Conservation (phyloP, 1,140 invertebrate species). For the Drosophila paulistorum region DNA sequence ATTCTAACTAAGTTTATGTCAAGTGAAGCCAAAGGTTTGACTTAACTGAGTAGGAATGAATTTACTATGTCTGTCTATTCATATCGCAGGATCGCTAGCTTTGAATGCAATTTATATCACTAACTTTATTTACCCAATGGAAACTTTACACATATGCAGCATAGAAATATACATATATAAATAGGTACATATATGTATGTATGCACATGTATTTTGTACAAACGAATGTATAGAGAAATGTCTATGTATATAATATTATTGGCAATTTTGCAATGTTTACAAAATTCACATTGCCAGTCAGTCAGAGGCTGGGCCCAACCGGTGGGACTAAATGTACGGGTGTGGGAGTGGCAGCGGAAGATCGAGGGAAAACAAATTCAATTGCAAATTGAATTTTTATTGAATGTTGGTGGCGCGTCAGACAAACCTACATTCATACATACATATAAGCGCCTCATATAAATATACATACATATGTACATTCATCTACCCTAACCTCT, state of each 20-base stretch:
- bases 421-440: constrained; percentile 40
- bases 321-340: background rate
- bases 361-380: constrained; percentile 72
- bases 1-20: background rate
- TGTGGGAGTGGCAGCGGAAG: constrained; percentile 8
- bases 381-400: constrained; percentile 80
- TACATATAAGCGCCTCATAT: background rate
- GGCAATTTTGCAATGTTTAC: constrained; percentile 73
- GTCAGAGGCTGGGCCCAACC: background rate
- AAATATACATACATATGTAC: background rate
- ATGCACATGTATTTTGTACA: background rate
- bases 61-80: constrained; percentile 1
- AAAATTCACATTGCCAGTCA: constrained; percentile 52
- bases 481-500: constrained; percentile 17
- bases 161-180: constrained; percentile 10
- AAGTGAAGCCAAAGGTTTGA: background rate
- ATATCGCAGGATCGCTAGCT: background rate
- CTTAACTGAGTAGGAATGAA: background rate
- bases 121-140: constrained; percentile 5
- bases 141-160: constrained; percentile 10
- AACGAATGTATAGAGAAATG: background rate
- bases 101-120: constrained; percentile 20
- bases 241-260: constrained; percentile 61
- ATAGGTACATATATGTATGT: background rate
- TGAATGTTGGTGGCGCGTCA: constrained; percentile 65